Evolutionary conservation across 2,888 invertebrate genomes (phyloP), one percentile per base, ranked within the genome.

Genomic region (Acleris literana): DNA sequence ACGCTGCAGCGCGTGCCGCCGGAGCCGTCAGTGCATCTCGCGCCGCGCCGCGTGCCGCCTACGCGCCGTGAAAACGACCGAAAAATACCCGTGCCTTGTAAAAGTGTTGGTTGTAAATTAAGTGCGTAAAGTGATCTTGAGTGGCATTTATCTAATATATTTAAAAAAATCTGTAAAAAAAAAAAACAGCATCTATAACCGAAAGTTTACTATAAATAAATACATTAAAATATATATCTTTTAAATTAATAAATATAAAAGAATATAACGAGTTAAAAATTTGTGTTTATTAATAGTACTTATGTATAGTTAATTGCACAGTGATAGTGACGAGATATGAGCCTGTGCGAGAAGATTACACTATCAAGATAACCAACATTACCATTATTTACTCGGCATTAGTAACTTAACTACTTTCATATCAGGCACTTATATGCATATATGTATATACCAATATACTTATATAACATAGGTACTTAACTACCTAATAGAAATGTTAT

Each of bases 1-100:
- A 87, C 87, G 88, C 87, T 85, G 88, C 85, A 84, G 69, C 70
- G 70, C 70, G 78, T 46, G 33, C 33, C 33, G 9, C 13, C 11
- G 33, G 33, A n/a, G 82, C 76, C 85, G 87, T 84, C 88, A 87
- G 86, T 87, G 76, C 81, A 74, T 74, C 75, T 80, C 84, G 76
- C 80, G 82, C 33, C 66, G 74, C 82, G 82, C 75, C 83, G 82
- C 75, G 81, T 76, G 76, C 53, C 70, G 64, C 69, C 75, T 78
- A 60, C 60, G 60, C 65, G 60, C 65, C n/a, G 33, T 3, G 33
- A 33, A 33, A 33, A 33, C 22, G 20, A 25, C 39, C 43, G 20
- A 43, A 57, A 44, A 56, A 57, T 22, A 22, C n/a, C 4, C 49
- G 17, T 17, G 3, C 9, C 18, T 5, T 54, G 5, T 13, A 53